These are phyloP conservation scores for Ectemnius continuus DNA, from an alignment of 2,888 invertebrate species.

Conservation along the genomic window DNA sequence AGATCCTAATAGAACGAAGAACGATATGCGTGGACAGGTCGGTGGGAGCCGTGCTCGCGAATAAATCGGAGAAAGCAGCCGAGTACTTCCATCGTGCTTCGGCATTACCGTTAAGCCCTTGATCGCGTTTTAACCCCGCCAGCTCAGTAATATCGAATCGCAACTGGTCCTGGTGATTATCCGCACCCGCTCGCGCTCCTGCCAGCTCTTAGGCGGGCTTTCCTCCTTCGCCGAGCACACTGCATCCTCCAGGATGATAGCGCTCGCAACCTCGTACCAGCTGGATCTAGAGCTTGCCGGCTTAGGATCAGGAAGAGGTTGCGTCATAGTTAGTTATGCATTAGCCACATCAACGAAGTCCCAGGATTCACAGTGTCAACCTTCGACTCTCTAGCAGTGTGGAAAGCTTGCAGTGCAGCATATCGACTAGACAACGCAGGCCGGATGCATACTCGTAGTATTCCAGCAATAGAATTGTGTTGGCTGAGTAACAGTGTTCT, in stretches of 20 bases:
- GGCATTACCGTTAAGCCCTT: slow-evolving; percentile 76
- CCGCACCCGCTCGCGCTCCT: slow-evolving; percentile 55
- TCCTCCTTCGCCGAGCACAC: slow-evolving; percentile 21
- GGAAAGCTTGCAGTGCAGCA: too few species aligned
- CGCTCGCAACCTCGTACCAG: too few species aligned
- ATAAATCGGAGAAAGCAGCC: slow-evolving; percentile 68
- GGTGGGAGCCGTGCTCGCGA: slow-evolving; percentile 41
- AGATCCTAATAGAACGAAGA: slow-evolving; percentile 39
- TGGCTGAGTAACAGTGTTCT: slow-evolving; percentile 50
- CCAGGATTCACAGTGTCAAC: too few species aligned
- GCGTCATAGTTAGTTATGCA: slow-evolving; percentile 13
- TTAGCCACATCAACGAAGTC: slow-evolving; percentile 17
- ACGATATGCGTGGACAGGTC: slow-evolving; percentile 46
- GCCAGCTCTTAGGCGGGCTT: slow-evolving; percentile 30
- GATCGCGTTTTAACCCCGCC: slow-evolving; percentile 75
- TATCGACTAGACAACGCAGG: too few species aligned
- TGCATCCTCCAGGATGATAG: too few species aligned
- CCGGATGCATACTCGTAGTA: not conserved
- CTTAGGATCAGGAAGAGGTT: not conserved
- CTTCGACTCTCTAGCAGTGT: too few species aligned
- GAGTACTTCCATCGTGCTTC: slow-evolving; percentile 72
- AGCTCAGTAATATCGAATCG: slow-evolving; percentile 70
- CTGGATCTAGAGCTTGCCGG: slow-evolving; percentile 11
- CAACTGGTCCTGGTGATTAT: slow-evolving; percentile 69
- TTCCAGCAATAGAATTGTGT: slow-evolving; percentile 41